Percentiles rank a stretch among this genome's conserved stretches.
Evolutionary conservation across 2,888 invertebrate species (phyloP).

Genomic region (Ganaspis brasiliensis): DNA sequence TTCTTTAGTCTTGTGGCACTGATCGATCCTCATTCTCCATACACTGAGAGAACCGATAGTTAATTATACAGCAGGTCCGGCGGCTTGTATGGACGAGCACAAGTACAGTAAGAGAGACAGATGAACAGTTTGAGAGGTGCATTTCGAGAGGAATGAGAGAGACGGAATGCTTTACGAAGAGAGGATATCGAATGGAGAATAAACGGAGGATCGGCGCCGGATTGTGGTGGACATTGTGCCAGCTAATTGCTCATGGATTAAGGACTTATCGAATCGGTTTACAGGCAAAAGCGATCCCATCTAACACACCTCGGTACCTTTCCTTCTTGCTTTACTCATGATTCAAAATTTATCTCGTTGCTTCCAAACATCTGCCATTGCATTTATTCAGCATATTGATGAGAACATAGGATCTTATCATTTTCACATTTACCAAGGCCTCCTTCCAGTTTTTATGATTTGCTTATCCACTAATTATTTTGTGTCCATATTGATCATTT

Average conservation of each 20-base stretch:
- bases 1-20: background rate
- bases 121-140: slow-evolving; percentile 40
- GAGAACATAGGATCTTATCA: background rate
- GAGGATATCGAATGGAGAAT: slow-evolving; percentile 46
- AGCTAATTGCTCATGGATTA: slow-evolving; percentile 76
- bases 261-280: slow-evolving; percentile 71
- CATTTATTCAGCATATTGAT: slow-evolving; percentile 2
- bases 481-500: too few relatives aligned
- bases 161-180: slow-evolving; percentile 47
- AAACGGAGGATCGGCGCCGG: slow-evolving; percentile 48
- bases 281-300: slow-evolving; percentile 54
- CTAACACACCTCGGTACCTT: slow-evolving; percentile 54
- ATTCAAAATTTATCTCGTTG: background rate
- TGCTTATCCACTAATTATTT: too few relatives aligned
- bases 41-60: slow-evolving; percentile 46
- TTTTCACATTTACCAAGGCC: background rate
- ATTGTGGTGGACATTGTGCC: slow-evolving; percentile 60
- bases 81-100: slow-evolving; percentile 56
- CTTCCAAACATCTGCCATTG: background rate
- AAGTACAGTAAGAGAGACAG: slow-evolving; percentile 50
- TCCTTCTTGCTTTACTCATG: slow-evolving; percentile 34
- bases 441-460: too few relatives aligned
- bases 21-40: slow-evolving; percentile 26
- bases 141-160: slow-evolving; percentile 44
- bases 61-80: slow-evolving; percentile 67